Evolutionary conservation across 2,113 vertebrate genomes (phyloP).

Genomic region (Brachypteracias leptosomus): DNA sequence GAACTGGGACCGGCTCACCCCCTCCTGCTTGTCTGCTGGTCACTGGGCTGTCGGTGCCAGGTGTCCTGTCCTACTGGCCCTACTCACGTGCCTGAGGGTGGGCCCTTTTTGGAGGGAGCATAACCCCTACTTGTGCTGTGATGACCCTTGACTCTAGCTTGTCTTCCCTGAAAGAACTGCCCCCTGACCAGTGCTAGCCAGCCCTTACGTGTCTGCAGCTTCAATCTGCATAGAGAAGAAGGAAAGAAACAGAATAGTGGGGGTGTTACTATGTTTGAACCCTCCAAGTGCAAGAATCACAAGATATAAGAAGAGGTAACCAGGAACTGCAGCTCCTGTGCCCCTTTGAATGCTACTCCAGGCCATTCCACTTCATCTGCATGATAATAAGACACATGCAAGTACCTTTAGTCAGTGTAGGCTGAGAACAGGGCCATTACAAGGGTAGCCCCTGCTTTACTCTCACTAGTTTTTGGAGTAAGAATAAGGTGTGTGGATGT

Average conservation of each 20-base stretch:
- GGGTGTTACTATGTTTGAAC: background rate
- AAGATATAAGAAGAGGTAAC: background rate
- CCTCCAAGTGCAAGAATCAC: background rate
- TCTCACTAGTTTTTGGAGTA: background rate
- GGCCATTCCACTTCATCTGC: background rate
- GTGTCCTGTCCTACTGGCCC: background rate
- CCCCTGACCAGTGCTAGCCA: background rate
- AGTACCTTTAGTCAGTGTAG: background rate
- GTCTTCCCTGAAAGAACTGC: background rate
- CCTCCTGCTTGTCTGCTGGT: background rate
- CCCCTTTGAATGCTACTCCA: background rate
- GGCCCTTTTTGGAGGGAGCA: background rate
- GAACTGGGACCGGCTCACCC: background rate
- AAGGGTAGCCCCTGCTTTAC: background rate
- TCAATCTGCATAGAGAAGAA: background rate
- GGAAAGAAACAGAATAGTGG: background rate
- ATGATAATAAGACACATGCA: background rate
- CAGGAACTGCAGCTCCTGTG: background rate
- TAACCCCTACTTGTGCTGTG: background rate
- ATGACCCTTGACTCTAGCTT: background rate
- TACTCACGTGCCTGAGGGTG: accelerated
- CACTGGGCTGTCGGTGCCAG: background rate
- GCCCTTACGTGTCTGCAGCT: background rate
- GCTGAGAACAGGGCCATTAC: background rate
- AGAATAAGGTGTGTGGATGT: background rate